Base-by-base conservation (phyloP, 2,797 vertebrate genomes). In the Manis crassicaudata region DNA sequence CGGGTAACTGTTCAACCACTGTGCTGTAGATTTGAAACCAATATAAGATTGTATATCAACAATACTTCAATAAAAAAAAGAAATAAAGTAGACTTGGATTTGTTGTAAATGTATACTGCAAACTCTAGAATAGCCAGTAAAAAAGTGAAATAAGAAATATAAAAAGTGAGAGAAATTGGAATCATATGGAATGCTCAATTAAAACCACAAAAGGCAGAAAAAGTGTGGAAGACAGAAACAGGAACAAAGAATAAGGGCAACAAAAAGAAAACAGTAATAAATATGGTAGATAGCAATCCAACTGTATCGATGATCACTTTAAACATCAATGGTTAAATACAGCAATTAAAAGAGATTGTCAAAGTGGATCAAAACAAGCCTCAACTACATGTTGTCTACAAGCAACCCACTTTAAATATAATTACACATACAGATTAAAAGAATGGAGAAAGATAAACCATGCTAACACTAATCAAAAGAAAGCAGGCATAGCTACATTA, bases 281-380 rank as follows among this genome's bases (percentile, higher is more conserved):
- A 68, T 75, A 43, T 16, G 50, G 29, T 54, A 88, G 90, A 60
- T 27, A 43, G n/a, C 43, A 90, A 81, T 62, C 32, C 60, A 62
- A 87, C 32, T 70, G 32, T 76, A 91, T 87, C 18, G 85, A 54
- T 82, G 82, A 76, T 82, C 43, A 90, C n/a, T 54, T 80, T 87
- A 81, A 81, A 87, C 23, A 94, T 82, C 68, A 91, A 37, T 63
- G 29, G 35, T 56, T 82, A 90, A 68, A 75, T 43, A 50, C 8
- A 87, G 60, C 52, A 93, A 68, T 68, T 75, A 81, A 90, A 94
- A 96, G 60, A 73, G 37, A 62, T 52, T 81, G n/a, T 67, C 58
- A 80, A 40, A 80, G 37, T 67, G 29, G 13, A 40, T 93, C 14
- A 52, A 52, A 93, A 93, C 10, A 88, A 82, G 68, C 76, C 16